Evolutionary conservation across 2,888 invertebrate species (phyloP).

Genomic region (Gortyna flavago): DNA sequence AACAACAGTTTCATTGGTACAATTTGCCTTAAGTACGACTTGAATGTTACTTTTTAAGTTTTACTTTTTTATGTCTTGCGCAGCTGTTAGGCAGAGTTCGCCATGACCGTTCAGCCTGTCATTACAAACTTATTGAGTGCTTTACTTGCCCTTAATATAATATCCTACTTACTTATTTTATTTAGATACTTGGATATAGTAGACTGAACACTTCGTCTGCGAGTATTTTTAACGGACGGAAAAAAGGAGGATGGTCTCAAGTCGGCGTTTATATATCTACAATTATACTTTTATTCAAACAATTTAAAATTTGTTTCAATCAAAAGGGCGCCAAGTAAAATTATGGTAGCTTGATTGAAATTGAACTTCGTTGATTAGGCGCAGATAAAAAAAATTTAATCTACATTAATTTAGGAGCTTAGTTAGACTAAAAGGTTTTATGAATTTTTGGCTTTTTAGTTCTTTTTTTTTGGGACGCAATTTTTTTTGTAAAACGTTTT

Average conservation of each 20-base stretch:
- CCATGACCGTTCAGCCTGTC: conserved; percentile 49
- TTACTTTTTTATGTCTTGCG: conserved; percentile 56
- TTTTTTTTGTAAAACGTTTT: not conserved
- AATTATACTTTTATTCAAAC: no score
- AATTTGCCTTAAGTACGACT: not conserved
- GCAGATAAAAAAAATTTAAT: not conserved
- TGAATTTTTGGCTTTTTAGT: not conserved
- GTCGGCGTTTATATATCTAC: not conserved
- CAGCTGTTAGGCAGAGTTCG: conserved; percentile 51
- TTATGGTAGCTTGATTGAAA: not conserved
- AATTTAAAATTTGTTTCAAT: not conserved
- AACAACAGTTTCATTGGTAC: not conserved
- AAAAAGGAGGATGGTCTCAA: not conserved
- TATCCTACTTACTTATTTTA: conserved; percentile 36
- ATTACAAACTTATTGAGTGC: conserved; percentile 64
- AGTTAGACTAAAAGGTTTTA: not conserved
- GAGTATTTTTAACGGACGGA: not conserved
- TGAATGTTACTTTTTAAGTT: conserved; percentile 51
- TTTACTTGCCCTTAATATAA: conserved; percentile 41
- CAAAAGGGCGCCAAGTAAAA: not conserved
- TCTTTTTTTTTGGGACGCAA: not conserved
- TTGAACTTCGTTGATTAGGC: not conserved
- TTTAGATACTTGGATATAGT: not conserved
- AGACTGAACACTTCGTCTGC: not conserved
- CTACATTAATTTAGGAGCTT: not conserved